phyloP scores from a whole-genome alignment of 2,797 vertebrate genomes.

The Odontamblyopus rebecca region DNA sequence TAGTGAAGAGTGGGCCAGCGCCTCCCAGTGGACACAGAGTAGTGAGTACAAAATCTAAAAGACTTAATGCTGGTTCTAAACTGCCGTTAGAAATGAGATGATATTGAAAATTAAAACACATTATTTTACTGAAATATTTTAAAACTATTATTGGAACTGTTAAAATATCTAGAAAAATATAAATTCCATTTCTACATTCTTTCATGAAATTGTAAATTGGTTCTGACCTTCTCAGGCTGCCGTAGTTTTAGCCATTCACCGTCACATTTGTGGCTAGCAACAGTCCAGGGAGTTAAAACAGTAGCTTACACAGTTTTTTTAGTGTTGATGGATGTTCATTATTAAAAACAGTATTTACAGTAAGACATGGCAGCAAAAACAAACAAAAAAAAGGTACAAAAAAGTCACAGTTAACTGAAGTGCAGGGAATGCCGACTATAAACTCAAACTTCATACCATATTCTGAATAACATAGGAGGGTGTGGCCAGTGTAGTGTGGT shows the following conservation, averaged over 20 bases:
- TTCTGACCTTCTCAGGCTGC: not conserved
- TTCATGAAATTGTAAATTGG: not conserved
- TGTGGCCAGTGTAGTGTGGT: conserved; percentile 80
- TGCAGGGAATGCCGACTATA: conserved; percentile 83
- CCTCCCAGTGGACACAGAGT: too few species aligned
- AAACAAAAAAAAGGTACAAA: conserved; percentile 52
- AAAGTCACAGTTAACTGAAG: conserved; percentile 84
- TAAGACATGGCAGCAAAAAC: conserved; percentile 72
- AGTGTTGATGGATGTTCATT: conserved; percentile 74
- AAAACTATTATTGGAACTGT: not conserved
- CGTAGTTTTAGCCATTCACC: conserved; percentile 54
- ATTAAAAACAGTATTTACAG: conserved; percentile 86
- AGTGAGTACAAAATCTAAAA: too few species aligned
- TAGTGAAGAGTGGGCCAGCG: too few species aligned
- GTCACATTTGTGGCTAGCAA: conserved; percentile 70
- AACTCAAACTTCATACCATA: conserved; percentile 81
- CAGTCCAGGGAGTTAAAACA: conserved; percentile 80
- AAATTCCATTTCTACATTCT: not conserved
- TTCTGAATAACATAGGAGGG: conserved; percentile 69
- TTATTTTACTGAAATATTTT: not conserved
- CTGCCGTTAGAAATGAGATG: not conserved
- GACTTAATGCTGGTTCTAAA: not conserved
- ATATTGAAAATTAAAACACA: not conserved
- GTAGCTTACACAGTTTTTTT: conserved; percentile 82
- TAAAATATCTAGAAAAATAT: not conserved